A percentile compares a stretch with the other conserved stretches of the same genome.
These are phyloP conservation scores for Drosophila seguyi DNA, from an alignment of 1,140 invertebrate species.

Conservation along the genomic window DNA sequence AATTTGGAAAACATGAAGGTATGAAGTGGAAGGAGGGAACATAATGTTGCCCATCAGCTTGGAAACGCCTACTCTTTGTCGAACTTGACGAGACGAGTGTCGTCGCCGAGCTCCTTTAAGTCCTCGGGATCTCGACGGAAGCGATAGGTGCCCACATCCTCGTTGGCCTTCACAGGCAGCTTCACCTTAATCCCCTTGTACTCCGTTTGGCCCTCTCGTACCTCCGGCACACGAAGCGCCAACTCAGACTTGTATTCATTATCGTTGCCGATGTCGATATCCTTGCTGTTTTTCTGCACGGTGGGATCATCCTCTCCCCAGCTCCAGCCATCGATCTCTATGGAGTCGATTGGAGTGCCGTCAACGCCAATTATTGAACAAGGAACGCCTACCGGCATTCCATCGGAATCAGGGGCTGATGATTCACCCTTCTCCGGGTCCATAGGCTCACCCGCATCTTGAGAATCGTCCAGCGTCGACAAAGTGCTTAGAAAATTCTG, in stretches of 20 bases:
- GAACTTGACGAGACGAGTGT: conserved; percentile 59
- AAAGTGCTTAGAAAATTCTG: conserved; percentile 57
- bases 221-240: conserved; percentile 48
- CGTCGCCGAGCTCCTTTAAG: conserved; percentile 50
- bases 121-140: conserved; percentile 64
- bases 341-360: conserved; percentile 53
- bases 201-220: conserved; percentile 45
- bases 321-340: conserved; percentile 73
- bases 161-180: conserved; percentile 41
- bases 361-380: conserved; percentile 37
- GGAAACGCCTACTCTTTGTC: conserved; percentile 50
- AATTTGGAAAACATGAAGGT: neutral
- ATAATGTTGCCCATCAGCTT: neutral
- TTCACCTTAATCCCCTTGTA: conserved; percentile 69
- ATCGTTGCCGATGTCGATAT: conserved; percentile 62
- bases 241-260: conserved; percentile 57
- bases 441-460: neutral
- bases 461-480: neutral
- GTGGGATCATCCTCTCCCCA: conserved; percentile 45
- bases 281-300: conserved; percentile 31
- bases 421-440: neutral
- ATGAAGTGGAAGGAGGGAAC: neutral
- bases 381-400: neutral
- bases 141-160: conserved; percentile 68
- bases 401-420: neutral